Conservation (phyloP, 2,113 vertebrate genomes). For the Heterocephalus glaber region DNA sequence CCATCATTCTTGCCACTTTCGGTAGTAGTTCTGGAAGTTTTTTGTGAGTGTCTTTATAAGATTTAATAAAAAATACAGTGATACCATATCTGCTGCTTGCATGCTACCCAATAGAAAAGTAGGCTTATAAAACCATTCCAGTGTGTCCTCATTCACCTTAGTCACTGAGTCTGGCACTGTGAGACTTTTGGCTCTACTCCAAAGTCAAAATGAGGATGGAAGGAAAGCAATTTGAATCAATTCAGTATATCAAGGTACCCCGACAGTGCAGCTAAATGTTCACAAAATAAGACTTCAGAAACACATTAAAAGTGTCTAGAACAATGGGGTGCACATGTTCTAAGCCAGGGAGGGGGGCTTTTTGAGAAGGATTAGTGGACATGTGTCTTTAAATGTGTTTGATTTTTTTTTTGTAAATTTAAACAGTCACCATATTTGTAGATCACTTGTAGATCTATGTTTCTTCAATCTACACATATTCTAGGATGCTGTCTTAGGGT, state of each 20-base stretch:
- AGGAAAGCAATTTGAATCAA: no score
- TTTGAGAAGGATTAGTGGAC: not conserved
- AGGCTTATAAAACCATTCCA: not conserved
- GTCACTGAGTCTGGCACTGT: not conserved
- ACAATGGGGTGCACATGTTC: not conserved
- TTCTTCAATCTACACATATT: not conserved
- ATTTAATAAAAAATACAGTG: not conserved
- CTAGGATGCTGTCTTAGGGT: not conserved
- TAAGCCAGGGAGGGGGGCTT: no score
- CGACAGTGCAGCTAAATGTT: not conserved
- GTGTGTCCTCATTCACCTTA: not conserved
- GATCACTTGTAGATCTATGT: not conserved
- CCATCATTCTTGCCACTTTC: no score
- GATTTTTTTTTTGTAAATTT: not conserved
- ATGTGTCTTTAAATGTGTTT: not conserved
- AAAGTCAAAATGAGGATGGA: not conserved
- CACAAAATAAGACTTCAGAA: not conserved
- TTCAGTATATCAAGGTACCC: not conserved
- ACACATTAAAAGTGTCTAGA: not conserved
- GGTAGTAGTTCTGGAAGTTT: no score
- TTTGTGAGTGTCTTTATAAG: not conserved
- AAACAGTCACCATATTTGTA: not conserved
- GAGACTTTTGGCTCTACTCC: not conserved
- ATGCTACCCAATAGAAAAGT: not conserved
- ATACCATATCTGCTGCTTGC: not conserved